Evolutionary conservation across 2,888 invertebrate species (phyloP), one percentile per base, ranked within the genome.

Genomic region (Steinernema hermaphroditum): DNA sequence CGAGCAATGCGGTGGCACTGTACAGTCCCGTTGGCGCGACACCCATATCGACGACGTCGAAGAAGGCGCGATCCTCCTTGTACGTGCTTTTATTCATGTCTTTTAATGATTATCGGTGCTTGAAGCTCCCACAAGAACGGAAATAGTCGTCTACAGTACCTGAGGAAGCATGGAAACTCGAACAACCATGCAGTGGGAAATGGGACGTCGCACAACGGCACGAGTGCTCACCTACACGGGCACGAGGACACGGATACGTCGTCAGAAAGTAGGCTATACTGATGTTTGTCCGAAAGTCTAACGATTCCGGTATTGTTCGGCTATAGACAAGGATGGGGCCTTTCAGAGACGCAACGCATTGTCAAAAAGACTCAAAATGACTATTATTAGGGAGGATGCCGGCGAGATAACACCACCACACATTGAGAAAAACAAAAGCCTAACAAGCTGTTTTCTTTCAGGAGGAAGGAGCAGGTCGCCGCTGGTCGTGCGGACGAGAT

Each of bases 181-280:
- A 54, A 54, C 19, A 24, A 22, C 6, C 54, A 54, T 27, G 54
- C n/a, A 4, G 27, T 22, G n/a, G 22, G 54, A 6, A 54, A 54
- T 27, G 54, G 54, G 2, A 24, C 54, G 22, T 22, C 54, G 27
- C 54, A 54, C 54, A 54, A 54, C 27, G 54, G 54, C 54, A 54
- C 22, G 6, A 27, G 54, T 22, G 54, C 27, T 27, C 54, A 54
- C 16, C 4, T 54, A 22, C 12, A 22, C 16, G 27, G 54, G 54
- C 54, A 54, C 54, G 54, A 54, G 24, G 54, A 54, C 27, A 54
- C 54, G 24, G 54, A 54, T 27, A 54, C 54, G 54, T 54, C 54
- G 27, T 54, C 54, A 8, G 54, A 54, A 22, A 14, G 54, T 27
- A 46, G 16, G 46, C 41, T 14, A 14, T 41, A 14, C 14, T 41